phyloP scores from a whole-genome alignment of 2,113 vertebrate species.

The Nematolebias whitei region DNA sequence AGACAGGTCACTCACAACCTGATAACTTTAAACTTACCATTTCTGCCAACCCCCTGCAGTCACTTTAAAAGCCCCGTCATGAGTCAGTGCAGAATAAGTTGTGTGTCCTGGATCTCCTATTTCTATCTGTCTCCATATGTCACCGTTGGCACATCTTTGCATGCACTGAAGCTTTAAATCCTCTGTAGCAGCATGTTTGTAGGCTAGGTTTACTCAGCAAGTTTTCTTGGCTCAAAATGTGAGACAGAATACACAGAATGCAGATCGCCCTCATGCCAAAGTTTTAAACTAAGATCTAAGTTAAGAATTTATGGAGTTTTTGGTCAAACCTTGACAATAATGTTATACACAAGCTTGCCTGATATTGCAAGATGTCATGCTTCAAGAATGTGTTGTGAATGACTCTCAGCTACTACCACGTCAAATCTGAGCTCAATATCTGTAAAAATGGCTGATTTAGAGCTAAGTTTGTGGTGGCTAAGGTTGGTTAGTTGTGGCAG shows the following conservation, averaged over 20 bases:
- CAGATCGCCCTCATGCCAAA: too few relatives aligned
- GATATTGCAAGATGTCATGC: too few relatives aligned
- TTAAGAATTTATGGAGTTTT: too few relatives aligned
- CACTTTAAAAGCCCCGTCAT: background rate
- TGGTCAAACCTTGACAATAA: too few relatives aligned
- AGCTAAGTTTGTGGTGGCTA: too few relatives aligned
- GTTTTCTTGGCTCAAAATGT: background rate
- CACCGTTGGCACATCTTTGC: conserved; percentile 40
- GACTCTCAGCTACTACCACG: too few relatives aligned
- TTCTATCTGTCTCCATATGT: conserved; percentile 44
- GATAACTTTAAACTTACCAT: background rate
- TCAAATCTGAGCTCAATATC: too few relatives aligned
- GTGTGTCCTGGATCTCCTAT: conserved; percentile 11
- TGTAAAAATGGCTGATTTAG: too few relatives aligned
- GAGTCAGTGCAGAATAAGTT: conserved; percentile 6
- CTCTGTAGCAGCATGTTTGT: conserved; percentile 13
- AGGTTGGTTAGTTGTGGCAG: too few relatives aligned
- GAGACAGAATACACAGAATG: background rate
- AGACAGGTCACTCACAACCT: conserved; percentile 21
- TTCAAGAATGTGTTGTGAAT: too few relatives aligned
- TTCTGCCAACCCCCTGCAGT: background rate
- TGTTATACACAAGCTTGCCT: too few relatives aligned
- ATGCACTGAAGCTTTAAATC: conserved; percentile 35
- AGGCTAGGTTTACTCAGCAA: background rate
- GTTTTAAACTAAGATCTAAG: too few relatives aligned